phyloP scores from a whole-genome alignment of 2,888 invertebrate genomes.

The Anodontia alba region DNA sequence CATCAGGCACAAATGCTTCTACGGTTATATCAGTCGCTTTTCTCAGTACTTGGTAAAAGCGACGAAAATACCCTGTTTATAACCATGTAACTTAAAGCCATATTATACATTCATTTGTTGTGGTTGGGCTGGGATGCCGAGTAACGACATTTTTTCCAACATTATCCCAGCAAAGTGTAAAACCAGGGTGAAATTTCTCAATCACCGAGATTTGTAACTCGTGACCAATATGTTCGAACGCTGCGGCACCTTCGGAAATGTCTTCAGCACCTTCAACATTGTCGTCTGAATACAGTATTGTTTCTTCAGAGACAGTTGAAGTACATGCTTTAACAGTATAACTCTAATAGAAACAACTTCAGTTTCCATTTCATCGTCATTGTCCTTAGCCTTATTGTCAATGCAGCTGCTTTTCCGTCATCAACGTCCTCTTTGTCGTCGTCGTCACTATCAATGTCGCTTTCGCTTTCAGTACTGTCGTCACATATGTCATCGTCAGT shows the following conservation, averaged over 20 bases:
- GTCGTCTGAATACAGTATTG: not conserved
- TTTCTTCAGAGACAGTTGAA: too few species aligned
- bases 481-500: not conserved
- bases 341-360: too few species aligned
- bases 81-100: slow-evolving; percentile 50
- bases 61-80: slow-evolving; percentile 30
- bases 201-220: not conserved
- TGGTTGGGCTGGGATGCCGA: slow-evolving; percentile 16
- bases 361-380: too few species aligned
- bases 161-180: slow-evolving; percentile 54
- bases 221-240: not conserved
- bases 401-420: too few species aligned
- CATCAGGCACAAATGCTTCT: slow-evolving; percentile 16
- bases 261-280: slow-evolving; percentile 1
- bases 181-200: slow-evolving; percentile 25
- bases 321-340: too few species aligned
- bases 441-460: not conserved
- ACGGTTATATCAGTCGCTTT: slow-evolving; percentile 24
- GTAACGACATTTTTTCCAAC: slow-evolving; percentile 43
- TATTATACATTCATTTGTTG: slow-evolving; percentile 41
- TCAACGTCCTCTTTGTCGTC: not conserved
- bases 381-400: not conserved
- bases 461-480: not conserved
- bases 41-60: slow-evolving; percentile 15
- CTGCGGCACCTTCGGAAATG: not conserved